Evolutionary conservation across 2,113 vertebrate genomes (phyloP).

Genomic region (Ceyx cyanopectus): DNA sequence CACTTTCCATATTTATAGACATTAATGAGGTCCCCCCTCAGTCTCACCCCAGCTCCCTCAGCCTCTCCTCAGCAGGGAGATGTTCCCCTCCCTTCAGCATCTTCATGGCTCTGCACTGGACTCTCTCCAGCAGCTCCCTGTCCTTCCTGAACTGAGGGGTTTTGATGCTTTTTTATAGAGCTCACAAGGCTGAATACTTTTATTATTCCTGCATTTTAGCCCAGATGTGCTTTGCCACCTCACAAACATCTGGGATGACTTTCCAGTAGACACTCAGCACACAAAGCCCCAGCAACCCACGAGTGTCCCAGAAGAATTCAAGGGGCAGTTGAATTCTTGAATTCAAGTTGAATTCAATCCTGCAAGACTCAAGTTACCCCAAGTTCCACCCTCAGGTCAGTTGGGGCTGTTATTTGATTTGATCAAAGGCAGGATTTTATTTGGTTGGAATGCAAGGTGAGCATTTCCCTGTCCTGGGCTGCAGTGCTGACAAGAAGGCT

Average conservation of each 20-base stretch:
- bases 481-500: neutral
- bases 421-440: neutral
- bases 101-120: no score
- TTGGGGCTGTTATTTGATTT: slow-evolving; percentile 34
- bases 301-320: neutral
- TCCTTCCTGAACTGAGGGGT: no score
- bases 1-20: no score
- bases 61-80: no score
- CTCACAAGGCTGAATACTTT: neutral
- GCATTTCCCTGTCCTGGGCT: neutral
- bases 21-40: no score
- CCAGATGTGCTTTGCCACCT: neutral
- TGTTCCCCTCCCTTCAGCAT: no score
- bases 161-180: neutral
- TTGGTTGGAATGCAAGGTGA: neutral
- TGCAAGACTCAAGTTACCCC: neutral
- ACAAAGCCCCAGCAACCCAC: neutral
- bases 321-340: neutral
- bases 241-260: neutral
- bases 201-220: neutral
- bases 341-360: no score
- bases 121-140: no score
- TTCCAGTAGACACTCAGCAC: rapidly evolving
- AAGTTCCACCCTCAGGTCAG: neutral
- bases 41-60: no score